These are phyloP conservation scores for Anticlea derivata DNA, from an alignment of 2,888 invertebrate species.

Conservation along the genomic window DNA sequence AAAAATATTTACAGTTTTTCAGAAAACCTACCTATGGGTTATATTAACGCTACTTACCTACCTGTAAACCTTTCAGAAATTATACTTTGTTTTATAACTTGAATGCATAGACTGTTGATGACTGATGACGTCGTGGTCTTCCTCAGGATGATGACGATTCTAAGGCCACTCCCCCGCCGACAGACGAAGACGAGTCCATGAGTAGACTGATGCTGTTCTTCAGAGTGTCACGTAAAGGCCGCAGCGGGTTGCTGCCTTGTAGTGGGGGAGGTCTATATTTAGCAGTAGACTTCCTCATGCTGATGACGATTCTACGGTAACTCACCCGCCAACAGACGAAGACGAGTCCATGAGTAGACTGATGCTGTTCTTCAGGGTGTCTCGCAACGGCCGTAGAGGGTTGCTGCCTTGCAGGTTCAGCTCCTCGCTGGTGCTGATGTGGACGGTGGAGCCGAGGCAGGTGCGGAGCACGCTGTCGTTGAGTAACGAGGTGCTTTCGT, in stretches of 20 bases:
- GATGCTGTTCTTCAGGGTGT: conserved; percentile 74
- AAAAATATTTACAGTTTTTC: no score
- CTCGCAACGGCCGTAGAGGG: conserved; percentile 70
- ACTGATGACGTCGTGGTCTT: no score
- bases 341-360: conserved; percentile 70
- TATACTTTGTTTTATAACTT: no score
- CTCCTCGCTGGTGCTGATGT: conserved; percentile 71
- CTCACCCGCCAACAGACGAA: conserved; percentile 58
- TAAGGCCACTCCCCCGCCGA: conserved; percentile 48
- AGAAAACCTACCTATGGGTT: no score
- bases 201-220: conserved; percentile 75
- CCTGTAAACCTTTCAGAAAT: no score
- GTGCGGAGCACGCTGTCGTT: conserved; percentile 60
- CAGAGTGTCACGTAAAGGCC: conserved; percentile 70
- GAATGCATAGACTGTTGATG: no score
- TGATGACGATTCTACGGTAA: neutral
- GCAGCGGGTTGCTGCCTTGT: conserved; percentile 64
- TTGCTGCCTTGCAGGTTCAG: conserved; percentile 63
- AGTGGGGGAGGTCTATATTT: no score
- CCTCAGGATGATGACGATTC: no score
- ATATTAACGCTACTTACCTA: no score
- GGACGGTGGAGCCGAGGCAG: conserved; percentile 70
- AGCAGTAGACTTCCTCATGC: no score
- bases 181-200: conserved; percentile 66
- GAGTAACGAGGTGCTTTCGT: conserved; percentile 51